Percentiles rank a stretch among this genome's conserved stretches.
These are phyloP conservation scores for Gibbula magus DNA, from an alignment of 2,888 invertebrate genomes.

Conservation along the genomic window DNA sequence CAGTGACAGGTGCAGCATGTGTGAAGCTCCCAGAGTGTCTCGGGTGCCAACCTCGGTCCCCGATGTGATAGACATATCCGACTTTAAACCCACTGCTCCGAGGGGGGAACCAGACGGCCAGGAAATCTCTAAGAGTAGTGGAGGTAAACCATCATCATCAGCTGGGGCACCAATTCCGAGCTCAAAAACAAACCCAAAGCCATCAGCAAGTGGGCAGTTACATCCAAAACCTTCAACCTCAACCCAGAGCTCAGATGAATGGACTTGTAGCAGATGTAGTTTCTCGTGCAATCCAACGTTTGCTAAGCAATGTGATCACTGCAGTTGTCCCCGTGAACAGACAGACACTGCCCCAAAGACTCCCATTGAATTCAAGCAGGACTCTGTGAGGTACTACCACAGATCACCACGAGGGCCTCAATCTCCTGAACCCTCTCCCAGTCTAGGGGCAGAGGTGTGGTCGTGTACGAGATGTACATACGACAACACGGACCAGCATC, in stretches of 20 bases:
- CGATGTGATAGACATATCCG: constrained; percentile 41
- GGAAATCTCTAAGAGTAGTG: constrained; percentile 23
- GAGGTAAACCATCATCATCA: neutral
- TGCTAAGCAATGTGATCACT: constrained; percentile 88
- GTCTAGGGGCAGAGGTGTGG: constrained; percentile 31
- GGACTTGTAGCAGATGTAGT: constrained; percentile 92
- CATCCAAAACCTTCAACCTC: neutral
- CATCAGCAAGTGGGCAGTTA: neutral
- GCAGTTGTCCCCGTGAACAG: constrained; percentile 77
- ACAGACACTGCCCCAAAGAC: constrained; percentile 32
- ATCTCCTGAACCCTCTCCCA: neutral
- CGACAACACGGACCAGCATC: constrained; percentile 30
- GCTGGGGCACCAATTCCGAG: neutral
- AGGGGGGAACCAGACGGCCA: constrained; percentile 42
- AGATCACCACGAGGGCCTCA: neutral
- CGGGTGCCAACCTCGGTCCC: constrained; percentile 20
- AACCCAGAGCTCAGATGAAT: constrained; percentile 77
- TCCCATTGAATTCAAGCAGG: constrained; percentile 39
- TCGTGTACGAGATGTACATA: constrained; percentile 43
- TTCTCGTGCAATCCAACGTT: constrained; percentile 90
- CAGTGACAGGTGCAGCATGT: constrained; percentile 84
- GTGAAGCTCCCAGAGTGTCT: constrained; percentile 80
- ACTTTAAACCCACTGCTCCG: constrained; percentile 42
- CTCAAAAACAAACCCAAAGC: neutral
- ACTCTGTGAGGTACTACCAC: constrained; percentile 39